phyloP scores from a whole-genome alignment of 2,888 invertebrate species.

The Chrysomela aeneicollis region DNA sequence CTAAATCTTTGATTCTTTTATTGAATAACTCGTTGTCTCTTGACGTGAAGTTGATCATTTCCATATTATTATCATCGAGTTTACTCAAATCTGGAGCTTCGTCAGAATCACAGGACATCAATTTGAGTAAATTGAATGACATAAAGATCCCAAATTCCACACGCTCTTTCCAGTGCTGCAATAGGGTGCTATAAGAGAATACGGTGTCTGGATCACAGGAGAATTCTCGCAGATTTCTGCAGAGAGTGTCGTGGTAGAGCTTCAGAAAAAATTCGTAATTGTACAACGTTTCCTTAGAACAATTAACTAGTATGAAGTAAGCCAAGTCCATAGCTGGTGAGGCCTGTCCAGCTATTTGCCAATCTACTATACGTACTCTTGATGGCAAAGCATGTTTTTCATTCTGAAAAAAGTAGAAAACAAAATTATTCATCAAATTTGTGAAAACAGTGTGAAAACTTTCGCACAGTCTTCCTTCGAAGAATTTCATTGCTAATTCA shows the following conservation, averaged over 20 bases:
- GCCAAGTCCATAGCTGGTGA: constrained; percentile 48
- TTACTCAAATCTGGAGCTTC: constrained; percentile 20
- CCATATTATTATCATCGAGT: not conserved
- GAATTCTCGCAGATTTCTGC: constrained; percentile 38
- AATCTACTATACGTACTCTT: constrained; percentile 42
- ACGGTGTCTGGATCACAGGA: constrained; percentile 43
- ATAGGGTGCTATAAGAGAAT: constrained; percentile 42
- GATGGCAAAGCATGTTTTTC: constrained; percentile 27
- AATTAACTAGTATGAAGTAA: constrained; percentile 50
- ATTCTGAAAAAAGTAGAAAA: constrained; percentile 17
- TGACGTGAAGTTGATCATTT: not conserved
- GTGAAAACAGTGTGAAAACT: too few species aligned
- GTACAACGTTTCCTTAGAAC: constrained; percentile 45
- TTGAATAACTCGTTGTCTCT: not conserved
- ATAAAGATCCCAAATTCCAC: constrained; percentile 26
- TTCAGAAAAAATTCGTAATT: constrained; percentile 45
- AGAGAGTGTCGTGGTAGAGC: constrained; percentile 48
- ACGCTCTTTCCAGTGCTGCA: constrained; percentile 25
- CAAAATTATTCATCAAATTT: too few species aligned
- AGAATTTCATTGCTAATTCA: too few species aligned
- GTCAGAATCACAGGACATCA: constrained; percentile 26
- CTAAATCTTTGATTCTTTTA: not conserved
- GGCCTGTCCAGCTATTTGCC: constrained; percentile 40
- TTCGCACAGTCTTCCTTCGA: too few species aligned
- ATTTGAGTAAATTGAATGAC: constrained; percentile 26